Evolutionary conservation across 1,140 invertebrate species (phyloP), one percentile per base, ranked within the genome.

Genomic region (Tenebrio molitor): DNA sequence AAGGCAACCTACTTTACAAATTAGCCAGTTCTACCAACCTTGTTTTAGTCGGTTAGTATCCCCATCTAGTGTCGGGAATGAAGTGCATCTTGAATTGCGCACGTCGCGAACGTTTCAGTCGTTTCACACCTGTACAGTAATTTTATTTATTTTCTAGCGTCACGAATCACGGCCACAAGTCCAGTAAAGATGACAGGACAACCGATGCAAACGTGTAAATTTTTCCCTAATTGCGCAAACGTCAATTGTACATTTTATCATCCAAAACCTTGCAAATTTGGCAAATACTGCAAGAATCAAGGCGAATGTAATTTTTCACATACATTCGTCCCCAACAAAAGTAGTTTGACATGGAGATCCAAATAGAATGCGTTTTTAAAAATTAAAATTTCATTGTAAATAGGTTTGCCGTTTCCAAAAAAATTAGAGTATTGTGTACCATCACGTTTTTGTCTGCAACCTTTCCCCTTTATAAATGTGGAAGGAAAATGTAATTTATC

Each of bases 191-290:
- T 67, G 25, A 41, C 64, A 14, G 69, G 62, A 10, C 3, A 12
- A n/a, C 16, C 16, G 10, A 10, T 69, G 0, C 83, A 84, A 17
- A 85, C 88, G 77, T 91, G 89, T 83, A 89, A 89, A 77, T 90
- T 84, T 80, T 89, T 87, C 80, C 89, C 81, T 2, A 79, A 80
- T 70, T 90, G 89, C 76, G 84, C 83, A 1, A 90, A 89, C 77
- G 77, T 84, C 0, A 77, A 83, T 2, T 90, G 89, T 78, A 86
- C 85, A n/a, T 90, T 86, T 79, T 88, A 86, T 75, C 89, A 90
- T 80, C 89, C 89, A 0, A 89, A 89, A 73, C 85, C 86, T 1
- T 90, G 89, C 73, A 85, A 86, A 33, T 90, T 87, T 75, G 89
- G 89, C 15, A 87, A 87, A 72, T 85, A 84, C 39, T 90, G 89